Percentiles rank a stretch among this genome's conserved stretches.
These are phyloP conservation scores for Polietes domitor DNA, from an alignment of 2,888 invertebrate genomes.

Conservation along the genomic window DNA sequence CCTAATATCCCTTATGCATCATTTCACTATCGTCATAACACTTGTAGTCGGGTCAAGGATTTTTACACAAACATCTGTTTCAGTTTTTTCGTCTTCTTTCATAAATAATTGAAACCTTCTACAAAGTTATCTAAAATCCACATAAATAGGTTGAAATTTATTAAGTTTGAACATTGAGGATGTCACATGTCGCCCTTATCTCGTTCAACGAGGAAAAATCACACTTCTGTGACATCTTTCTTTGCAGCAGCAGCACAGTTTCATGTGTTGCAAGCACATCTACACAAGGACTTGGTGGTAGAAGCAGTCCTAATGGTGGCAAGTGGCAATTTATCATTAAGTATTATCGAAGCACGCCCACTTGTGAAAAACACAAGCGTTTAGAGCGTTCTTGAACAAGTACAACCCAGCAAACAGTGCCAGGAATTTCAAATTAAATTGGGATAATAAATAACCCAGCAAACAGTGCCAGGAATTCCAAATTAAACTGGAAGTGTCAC, in stretches of 20 bases:
- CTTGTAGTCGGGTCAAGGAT: too few species aligned
- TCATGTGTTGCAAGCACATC: background rate
- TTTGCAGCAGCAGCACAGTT: background rate
- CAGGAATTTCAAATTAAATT: background rate
- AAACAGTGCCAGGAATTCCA: background rate
- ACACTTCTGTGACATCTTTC: constrained; percentile 3
- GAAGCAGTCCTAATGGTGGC: background rate
- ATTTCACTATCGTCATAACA: too few species aligned
- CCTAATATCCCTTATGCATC: too few species aligned
- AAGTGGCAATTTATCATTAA: constrained; percentile 17
- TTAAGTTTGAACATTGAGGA: constrained; percentile 24
- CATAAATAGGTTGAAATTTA: constrained; percentile 9
- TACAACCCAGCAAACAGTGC: background rate
- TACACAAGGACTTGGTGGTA: background rate
- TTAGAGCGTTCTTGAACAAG: background rate
- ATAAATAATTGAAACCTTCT: background rate
- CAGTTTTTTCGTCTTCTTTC: too few species aligned
- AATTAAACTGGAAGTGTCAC: too few species aligned
- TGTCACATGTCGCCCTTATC: constrained; percentile 33
- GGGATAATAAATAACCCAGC: background rate
- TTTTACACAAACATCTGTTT: too few species aligned
- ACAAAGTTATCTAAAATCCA: constrained; percentile 14
- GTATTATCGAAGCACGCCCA: constrained; percentile 11
- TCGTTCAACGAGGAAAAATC: constrained; percentile 12
- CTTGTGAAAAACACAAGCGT: background rate